phyloP scores from a whole-genome alignment of 1,140 invertebrate species.

The Lethrus apterus region DNA sequence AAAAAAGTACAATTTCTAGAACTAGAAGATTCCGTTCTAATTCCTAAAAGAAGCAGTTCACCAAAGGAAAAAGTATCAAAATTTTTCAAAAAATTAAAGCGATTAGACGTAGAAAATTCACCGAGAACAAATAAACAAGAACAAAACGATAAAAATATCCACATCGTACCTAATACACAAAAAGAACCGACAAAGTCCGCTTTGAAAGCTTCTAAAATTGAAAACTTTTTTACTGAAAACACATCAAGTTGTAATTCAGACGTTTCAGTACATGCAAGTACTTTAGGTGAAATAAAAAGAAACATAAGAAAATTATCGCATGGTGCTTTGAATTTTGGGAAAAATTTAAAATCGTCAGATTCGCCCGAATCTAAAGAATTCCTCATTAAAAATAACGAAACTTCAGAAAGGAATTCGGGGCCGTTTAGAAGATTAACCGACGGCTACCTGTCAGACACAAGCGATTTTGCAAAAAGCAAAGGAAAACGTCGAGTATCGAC shows the following conservation, averaged over 20 bases:
- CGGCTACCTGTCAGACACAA: too few relatives aligned
- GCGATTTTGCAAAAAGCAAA: too few relatives aligned
- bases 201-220: neutral
- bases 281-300: slow-evolving; percentile 10
- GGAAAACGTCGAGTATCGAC: neutral
- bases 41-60: slow-evolving; percentile 3
- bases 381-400: too few relatives aligned
- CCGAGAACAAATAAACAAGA: neutral
- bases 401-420: too few relatives aligned
- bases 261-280: too few relatives aligned
- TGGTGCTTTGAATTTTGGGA: slow-evolving; percentile 1
- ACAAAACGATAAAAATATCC: neutral
- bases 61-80: slow-evolving; percentile 7
- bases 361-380: neutral
- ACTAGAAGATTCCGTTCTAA: neutral
- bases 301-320: slow-evolving; percentile 5
- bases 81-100: slow-evolving; percentile 13
- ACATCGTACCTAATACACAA: neutral
- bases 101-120: too few relatives aligned
- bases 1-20: slow-evolving; percentile 13
- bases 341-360: neutral
- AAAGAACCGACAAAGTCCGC: neutral
- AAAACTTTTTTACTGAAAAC: neutral
- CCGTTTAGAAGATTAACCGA: too few relatives aligned
- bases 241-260: too few relatives aligned